Conservation (phyloP, 1,140 invertebrate genomes). For the Dendrolimus kikuchii region DNA sequence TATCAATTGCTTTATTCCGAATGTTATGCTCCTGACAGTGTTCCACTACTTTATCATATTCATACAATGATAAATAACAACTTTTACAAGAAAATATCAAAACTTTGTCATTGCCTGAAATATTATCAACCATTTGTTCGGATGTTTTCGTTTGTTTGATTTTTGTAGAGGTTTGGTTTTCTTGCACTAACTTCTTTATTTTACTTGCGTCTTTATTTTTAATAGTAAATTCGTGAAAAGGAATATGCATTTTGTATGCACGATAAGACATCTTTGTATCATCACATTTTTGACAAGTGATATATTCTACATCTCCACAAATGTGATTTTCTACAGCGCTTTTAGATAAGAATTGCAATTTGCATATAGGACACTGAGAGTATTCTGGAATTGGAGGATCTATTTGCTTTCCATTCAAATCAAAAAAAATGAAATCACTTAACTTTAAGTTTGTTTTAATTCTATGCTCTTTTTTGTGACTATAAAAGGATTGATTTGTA, state of each 20-base stretch:
- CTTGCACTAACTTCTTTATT: not conserved
- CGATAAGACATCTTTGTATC: conserved; percentile 26
- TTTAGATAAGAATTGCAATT: conserved; percentile 31
- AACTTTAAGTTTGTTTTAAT: conserved; percentile 25
- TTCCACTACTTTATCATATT: conserved; percentile 43
- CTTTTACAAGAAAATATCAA: conserved; percentile 30
- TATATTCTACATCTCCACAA: conserved; percentile 23
- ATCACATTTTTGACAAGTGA: conserved; percentile 30
- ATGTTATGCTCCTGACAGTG: conserved; percentile 40
- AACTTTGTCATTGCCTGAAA: not conserved
- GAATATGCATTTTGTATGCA: conserved; percentile 37
- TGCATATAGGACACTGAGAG: conserved; percentile 36
- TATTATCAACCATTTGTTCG: not conserved
- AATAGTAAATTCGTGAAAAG: conserved; percentile 33
- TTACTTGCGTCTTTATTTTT: conserved; percentile 1
- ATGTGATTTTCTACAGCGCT: conserved; percentile 22
- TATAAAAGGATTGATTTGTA: conserved; percentile 17
- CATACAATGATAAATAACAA: conserved; percentile 28
- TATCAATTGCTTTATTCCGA: conserved; percentile 11
- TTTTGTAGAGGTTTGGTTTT: not conserved
- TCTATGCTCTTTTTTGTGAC: conserved; percentile 28
- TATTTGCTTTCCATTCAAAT: conserved; percentile 27
- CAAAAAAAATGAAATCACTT: conserved; percentile 37
- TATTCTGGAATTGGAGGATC: conserved; percentile 38
- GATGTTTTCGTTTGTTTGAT: not conserved